Conservation (phyloP, 2,888 invertebrate genomes). For the Atethmia centrago region DNA sequence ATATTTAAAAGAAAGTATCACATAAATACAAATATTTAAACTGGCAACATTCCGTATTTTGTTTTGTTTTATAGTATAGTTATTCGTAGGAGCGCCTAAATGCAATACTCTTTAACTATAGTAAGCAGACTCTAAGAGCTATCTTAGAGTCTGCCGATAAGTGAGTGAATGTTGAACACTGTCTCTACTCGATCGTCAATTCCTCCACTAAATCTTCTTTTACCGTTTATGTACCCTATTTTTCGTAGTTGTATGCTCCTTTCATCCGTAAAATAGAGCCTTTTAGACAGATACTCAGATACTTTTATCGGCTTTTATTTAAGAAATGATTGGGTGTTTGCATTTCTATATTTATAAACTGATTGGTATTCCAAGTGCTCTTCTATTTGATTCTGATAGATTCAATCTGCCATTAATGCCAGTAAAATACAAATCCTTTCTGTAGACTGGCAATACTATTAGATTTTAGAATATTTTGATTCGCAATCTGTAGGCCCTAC, state of each 20-base stretch:
- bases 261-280: slow-evolving; percentile 20
- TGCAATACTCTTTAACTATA: background rate
- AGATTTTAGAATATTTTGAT: background rate
- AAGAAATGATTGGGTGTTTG: slow-evolving; percentile 9
- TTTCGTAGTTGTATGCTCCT: slow-evolving; percentile 26
- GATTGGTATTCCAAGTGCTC: slow-evolving; percentile 7
- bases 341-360: slow-evolving; percentile 14
- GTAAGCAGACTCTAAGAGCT: background rate
- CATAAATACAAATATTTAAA: too few species aligned
- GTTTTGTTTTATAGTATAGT: background rate
- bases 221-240: background rate
- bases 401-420: background rate
- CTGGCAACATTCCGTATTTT: too few species aligned
- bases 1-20: too few species aligned
- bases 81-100: background rate
- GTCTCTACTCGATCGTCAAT: background rate
- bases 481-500: background rate
- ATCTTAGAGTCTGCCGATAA: too few species aligned
- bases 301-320: slow-evolving; percentile 12
- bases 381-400: slow-evolving; percentile 4
- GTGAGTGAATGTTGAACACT: background rate
- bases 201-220: background rate
- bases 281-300: slow-evolving; percentile 4
- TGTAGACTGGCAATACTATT: background rate
- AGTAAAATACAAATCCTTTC: slow-evolving; percentile 2